These are phyloP conservation scores for Himalopsyche kuldschensis DNA, from an alignment of 2,888 invertebrate species.

Conservation along the genomic window DNA sequence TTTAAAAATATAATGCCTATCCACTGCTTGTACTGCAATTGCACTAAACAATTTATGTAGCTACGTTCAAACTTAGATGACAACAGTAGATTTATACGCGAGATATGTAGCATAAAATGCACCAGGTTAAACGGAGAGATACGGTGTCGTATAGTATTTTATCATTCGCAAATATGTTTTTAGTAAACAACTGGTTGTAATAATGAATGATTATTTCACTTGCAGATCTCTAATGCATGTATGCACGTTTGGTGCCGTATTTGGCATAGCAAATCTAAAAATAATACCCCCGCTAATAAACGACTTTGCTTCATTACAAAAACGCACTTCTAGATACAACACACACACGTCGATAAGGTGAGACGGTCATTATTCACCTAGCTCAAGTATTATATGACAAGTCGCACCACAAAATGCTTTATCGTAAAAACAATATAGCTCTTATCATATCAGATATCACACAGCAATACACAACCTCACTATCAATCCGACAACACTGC, in stretches of 20 bases:
- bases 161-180: no score
- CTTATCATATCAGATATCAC: background rate
- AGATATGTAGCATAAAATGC: no score
- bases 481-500: background rate
- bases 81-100: no score
- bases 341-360: background rate
- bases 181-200: no score
- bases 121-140: no score
- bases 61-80: no score
- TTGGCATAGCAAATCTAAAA: background rate
- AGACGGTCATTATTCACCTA: background rate
- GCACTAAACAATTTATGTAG: no score
- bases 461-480: background rate
- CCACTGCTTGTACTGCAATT: no score
- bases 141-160: no score
- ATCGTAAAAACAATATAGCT: background rate
- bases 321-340: background rate
- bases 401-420: background rate
- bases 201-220: no score
- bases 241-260: background rate
- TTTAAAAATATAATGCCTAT: no score
- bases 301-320: background rate
- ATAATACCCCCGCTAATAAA: background rate
- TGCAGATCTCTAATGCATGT: background rate
- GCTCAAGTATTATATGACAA: background rate